A percentile compares a stretch with the other conserved stretches of the same genome.
These are phyloP conservation scores for Hirtodrosophila alboralis DNA, from an alignment of 2,888 invertebrate genomes.

Conservation along the genomic window DNA sequence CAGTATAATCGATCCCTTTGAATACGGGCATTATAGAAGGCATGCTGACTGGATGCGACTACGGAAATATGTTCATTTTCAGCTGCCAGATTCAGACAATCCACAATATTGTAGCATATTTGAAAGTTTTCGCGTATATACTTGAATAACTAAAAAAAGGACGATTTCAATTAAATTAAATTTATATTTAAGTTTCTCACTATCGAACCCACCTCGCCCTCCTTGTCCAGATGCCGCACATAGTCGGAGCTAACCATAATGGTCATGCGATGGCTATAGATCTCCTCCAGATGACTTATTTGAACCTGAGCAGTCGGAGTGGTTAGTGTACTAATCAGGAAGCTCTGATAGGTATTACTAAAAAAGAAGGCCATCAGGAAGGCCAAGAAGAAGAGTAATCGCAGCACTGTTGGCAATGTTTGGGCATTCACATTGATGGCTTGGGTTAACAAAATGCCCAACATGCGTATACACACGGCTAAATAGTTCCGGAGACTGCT, in stretches of 20 bases:
- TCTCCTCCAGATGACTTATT: slow-evolving; percentile 72
- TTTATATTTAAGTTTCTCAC: too few relatives aligned
- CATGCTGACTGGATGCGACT: slow-evolving; percentile 81
- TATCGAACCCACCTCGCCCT: slow-evolving; percentile 70
- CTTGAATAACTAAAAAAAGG: slow-evolving; percentile 68
- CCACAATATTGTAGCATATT: slow-evolving; percentile 81
- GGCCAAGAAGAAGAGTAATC: slow-evolving; percentile 59
- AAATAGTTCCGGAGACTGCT: slow-evolving; percentile 44
- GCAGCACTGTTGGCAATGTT: slow-evolving; percentile 49
- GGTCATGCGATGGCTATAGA: slow-evolving; percentile 73
- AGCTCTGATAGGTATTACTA: slow-evolving; percentile 81
- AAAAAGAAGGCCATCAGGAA: slow-evolving; percentile 76
- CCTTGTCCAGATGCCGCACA: slow-evolving; percentile 78
- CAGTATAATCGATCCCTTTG: slow-evolving; percentile 80
- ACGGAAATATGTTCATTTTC: slow-evolving; percentile 74
- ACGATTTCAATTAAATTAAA: neutral
- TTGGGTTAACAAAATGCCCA: slow-evolving; percentile 73
- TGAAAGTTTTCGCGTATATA: slow-evolving; percentile 81
- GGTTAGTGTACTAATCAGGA: slow-evolving; percentile 82
- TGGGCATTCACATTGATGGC: slow-evolving; percentile 39
- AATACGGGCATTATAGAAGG: slow-evolving; percentile 81
- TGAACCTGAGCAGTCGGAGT: slow-evolving; percentile 81
- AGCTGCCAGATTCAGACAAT: slow-evolving; percentile 76
- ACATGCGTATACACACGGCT: slow-evolving; percentile 50
- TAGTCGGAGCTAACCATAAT: slow-evolving; percentile 81